phyloP scores from a whole-genome alignment of 2,113 vertebrate species.

The Limanda limanda region DNA sequence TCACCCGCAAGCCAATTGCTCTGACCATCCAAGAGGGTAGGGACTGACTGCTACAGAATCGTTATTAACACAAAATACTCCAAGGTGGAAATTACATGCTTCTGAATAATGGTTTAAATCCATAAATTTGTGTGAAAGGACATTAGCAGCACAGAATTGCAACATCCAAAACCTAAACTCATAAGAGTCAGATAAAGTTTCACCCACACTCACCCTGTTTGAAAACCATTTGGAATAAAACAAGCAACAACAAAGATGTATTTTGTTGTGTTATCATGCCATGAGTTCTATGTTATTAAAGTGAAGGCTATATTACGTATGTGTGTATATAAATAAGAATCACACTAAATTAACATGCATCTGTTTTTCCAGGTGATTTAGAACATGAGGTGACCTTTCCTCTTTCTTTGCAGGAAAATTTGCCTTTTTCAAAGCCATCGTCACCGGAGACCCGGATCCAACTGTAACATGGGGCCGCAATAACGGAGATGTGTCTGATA shows the following conservation, averaged over 20 bases:
- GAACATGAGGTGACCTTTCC: neutral
- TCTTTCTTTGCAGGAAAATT: slow-evolving; percentile 82
- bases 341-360: neutral
- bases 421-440: slow-evolving; percentile 86
- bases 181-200: neutral
- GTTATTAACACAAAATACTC: slow-evolving; percentile 17
- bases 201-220: neutral
- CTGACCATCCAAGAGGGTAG: slow-evolving; percentile 89
- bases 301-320: neutral
- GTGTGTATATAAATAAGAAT: neutral
- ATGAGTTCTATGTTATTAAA: neutral
- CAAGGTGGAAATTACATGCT: slow-evolving; percentile 3
- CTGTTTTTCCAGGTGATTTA: neutral
- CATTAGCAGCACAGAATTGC: slow-evolving; percentile 1
- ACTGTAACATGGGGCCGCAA: slow-evolving; percentile 82
- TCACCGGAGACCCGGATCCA: slow-evolving; percentile 85
- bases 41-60: neutral
- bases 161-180: too few relatives aligned
- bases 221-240: slow-evolving; percentile 6
- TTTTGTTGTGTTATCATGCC: neutral
- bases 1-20: slow-evolving; percentile 86
- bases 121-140: neutral
- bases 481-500: slow-evolving; percentile 79
- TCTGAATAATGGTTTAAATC: neutral
- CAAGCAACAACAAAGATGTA: too few relatives aligned